These are phyloP conservation scores for Podarcis cretensis DNA, from an alignment of 2,113 vertebrate genomes.

Conservation along the genomic window DNA sequence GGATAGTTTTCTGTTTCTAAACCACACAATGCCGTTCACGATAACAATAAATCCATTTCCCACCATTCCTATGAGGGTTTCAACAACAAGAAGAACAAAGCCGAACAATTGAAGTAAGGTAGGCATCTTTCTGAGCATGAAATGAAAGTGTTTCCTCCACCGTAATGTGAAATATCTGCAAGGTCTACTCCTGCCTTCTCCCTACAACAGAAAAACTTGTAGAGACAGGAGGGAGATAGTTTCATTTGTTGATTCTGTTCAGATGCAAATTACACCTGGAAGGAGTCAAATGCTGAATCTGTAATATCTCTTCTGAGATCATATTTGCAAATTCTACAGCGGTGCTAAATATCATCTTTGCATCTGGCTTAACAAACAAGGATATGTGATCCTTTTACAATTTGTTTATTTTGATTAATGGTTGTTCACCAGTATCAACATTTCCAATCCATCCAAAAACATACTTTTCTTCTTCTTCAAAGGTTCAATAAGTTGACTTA, in stretches of 20 bases:
- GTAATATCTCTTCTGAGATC: not conserved
- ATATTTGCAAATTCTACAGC: not conserved
- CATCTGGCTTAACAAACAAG: not conserved
- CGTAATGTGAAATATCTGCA: too few relatives aligned
- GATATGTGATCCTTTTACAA: not conserved
- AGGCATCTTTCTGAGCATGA: not conserved
- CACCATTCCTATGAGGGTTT: slow-evolving; percentile 51
- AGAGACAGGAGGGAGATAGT: not conserved
- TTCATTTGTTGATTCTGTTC: not conserved
- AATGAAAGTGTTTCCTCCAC: not conserved
- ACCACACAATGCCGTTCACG: slow-evolving; percentile 50
- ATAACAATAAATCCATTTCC: slow-evolving; percentile 61
- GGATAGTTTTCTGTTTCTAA: slow-evolving; percentile 54
- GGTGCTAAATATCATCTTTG: not conserved
- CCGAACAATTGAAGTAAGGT: not conserved
- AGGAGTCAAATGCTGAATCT: not conserved
- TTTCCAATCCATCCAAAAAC: too few relatives aligned
- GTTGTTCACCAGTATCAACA: too few relatives aligned
- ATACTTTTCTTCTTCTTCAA: too few relatives aligned
- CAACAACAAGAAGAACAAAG: slow-evolving; percentile 12
- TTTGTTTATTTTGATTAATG: not conserved
- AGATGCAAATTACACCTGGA: not conserved
- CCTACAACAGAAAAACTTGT: not conserved
- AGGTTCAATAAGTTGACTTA: too few relatives aligned
- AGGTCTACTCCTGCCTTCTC: not conserved